A percentile compares a stretch with the other conserved stretches of the same genome.
These are phyloP conservation scores for Phymanthus crucifer DNA, from an alignment of 92 coral and sea anemone species.

Conservation along the genomic window DNA sequence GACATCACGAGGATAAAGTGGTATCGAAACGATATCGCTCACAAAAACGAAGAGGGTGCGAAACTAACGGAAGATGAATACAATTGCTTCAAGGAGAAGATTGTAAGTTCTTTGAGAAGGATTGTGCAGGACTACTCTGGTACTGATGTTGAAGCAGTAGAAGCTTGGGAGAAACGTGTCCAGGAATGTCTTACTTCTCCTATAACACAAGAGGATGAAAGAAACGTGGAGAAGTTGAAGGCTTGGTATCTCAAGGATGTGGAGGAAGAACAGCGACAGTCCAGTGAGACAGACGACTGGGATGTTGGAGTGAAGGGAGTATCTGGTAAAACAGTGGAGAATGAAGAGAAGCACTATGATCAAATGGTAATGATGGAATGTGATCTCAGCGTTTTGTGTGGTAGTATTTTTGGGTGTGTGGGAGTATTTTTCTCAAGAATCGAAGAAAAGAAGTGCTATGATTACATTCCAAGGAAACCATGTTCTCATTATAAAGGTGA, in stretches of 20 bases:
- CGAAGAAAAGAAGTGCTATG: too few species aligned
- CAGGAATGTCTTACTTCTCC: background rate
- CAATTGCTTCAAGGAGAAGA: background rate
- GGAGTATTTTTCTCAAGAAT: too few species aligned
- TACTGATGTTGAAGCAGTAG: background rate
- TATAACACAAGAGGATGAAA: background rate
- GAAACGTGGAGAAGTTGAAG: background rate
- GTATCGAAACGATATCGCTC: background rate
- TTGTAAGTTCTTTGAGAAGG: background rate
- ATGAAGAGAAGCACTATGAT: too few species aligned
- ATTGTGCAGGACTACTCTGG: background rate
- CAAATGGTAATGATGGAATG: too few species aligned
- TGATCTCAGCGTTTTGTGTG: too few species aligned
- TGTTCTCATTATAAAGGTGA: too few species aligned
- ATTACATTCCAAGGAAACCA: too few species aligned
- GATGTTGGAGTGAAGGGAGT: too few species aligned
- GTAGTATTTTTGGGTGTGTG: too few species aligned
- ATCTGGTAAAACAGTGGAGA: too few species aligned
- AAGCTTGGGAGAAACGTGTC: background rate
- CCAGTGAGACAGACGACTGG: background rate
- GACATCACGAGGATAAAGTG: background rate
- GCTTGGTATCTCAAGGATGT: background rate
- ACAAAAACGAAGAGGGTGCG: background rate
- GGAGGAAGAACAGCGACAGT: background rate
- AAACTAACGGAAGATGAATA: background rate